phyloP scores from a whole-genome alignment of 2,888 invertebrate genomes.

The Drosophila differens region DNA sequence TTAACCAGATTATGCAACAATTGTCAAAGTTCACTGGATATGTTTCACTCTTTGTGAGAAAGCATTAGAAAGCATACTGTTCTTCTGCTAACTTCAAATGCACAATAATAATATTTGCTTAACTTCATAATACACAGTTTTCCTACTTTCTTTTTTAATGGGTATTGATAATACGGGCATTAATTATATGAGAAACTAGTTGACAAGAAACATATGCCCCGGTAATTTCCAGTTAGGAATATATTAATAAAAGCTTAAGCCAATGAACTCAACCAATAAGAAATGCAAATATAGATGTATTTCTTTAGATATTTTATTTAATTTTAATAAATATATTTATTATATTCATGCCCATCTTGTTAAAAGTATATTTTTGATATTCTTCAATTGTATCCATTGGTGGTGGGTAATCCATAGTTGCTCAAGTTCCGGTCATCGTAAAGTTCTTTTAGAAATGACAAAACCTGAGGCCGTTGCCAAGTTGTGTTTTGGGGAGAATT shows the following conservation, averaged over 20 bases:
- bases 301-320: neutral
- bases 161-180: neutral
- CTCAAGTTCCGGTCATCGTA: conserved; percentile 53
- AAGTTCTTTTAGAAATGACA: conserved; percentile 49
- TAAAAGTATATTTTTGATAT: neutral
- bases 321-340: neutral
- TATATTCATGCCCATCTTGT: neutral
- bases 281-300: neutral
- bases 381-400: conserved; percentile 36
- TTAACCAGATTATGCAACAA: neutral
- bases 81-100: neutral
- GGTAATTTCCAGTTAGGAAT: neutral
- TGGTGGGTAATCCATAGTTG: conserved; percentile 63
- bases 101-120: neutral
- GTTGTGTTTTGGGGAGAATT: neutral
- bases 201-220: neutral
- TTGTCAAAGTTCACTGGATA: neutral
- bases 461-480: conserved; percentile 32
- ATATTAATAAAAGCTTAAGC: neutral
- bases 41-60: neutral
- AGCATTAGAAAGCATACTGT: no score
- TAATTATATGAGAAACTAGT: neutral
- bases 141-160: neutral
- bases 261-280: neutral
- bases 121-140: neutral